Percentiles rank a stretch among this genome's conserved stretches.
Evolutionary conservation across 1,140 invertebrate species (phyloP).

Genomic region (Solen grandis): DNA sequence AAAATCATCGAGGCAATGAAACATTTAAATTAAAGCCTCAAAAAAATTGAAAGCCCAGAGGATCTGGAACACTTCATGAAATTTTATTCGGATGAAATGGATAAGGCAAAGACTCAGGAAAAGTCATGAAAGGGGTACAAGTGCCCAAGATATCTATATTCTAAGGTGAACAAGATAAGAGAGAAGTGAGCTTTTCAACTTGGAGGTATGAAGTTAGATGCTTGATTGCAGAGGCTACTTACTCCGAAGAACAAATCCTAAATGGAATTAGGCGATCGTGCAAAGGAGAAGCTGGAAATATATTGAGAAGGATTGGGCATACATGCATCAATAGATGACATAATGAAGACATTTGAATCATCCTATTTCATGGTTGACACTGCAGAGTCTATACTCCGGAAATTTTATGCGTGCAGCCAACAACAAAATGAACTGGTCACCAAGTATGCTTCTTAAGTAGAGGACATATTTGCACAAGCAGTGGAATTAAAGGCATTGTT

Average conservation of each 20-base stretch:
- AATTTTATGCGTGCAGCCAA: conserved; percentile 29
- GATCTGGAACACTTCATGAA: not conserved
- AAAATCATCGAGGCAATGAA: not conserved
- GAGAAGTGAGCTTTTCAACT: conserved; percentile 3
- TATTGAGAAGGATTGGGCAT: conserved; percentile 9
- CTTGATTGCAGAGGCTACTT: not conserved
- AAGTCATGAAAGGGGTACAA: not conserved
- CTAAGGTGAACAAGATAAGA: conserved; percentile 19
- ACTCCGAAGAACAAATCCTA: conserved; percentile 14
- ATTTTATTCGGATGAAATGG: not conserved
- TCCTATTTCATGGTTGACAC: not conserved
- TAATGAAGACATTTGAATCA: conserved; percentile 15
- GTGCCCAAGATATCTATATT: conserved; percentile 29
- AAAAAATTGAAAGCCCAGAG: not conserved
- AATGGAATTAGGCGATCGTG: not conserved
- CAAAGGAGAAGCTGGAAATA: conserved; percentile 37
- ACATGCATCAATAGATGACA: not conserved
- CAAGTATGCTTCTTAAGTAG: not conserved
- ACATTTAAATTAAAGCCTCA: not conserved
- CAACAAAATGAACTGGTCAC: not conserved
- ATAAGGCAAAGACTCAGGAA: conserved; percentile 9
- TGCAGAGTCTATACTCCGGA: not conserved
- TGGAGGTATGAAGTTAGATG: conserved; percentile 32
- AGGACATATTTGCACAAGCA: not conserved
- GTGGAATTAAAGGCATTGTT: not conserved